Percentiles rank a stretch among this genome's conserved stretches.
Evolutionary conservation across 2,113 vertebrate species (phyloP).

Genomic region (Melanerpes aurifrons): DNA sequence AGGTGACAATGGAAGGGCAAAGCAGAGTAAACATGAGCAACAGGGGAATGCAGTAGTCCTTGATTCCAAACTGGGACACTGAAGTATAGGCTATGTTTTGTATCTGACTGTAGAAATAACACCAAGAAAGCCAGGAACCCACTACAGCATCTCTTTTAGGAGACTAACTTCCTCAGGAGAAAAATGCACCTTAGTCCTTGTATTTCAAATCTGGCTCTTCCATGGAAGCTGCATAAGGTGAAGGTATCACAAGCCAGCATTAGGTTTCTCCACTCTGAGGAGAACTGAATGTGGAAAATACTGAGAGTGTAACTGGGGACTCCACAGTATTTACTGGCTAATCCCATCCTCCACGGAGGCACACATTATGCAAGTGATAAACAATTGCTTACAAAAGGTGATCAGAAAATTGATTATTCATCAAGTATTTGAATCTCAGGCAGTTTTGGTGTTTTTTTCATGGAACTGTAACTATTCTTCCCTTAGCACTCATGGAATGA

Average conservation of each 20-base stretch:
- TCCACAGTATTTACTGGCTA: neutral
- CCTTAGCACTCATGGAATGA: neutral
- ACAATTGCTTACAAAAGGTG: neutral
- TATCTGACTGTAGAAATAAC: neutral
- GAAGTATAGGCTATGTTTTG: neutral
- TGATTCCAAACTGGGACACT: neutral
- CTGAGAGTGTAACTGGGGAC: neutral
- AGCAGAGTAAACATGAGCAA: neutral
- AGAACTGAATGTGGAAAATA: constrained; percentile 6
- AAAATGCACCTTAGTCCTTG: neutral
- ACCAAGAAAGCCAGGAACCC: neutral
- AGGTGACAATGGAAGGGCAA: neutral
- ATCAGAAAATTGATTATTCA: constrained; percentile 17
- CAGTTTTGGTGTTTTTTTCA: neutral
- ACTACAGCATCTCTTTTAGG: neutral
- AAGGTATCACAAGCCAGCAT: neutral
- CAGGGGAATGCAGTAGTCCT: neutral
- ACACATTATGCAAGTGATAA: neutral
- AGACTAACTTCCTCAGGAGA: neutral
- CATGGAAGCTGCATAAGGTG: neutral
- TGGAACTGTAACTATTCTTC: neutral
- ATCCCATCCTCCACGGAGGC: neutral
- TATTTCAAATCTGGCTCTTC: neutral
- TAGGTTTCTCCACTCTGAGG: neutral
- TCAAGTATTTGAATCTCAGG: neutral